Conservation (phyloP, 2,797 vertebrate species). For the Poeciliopsis infans region DNA sequence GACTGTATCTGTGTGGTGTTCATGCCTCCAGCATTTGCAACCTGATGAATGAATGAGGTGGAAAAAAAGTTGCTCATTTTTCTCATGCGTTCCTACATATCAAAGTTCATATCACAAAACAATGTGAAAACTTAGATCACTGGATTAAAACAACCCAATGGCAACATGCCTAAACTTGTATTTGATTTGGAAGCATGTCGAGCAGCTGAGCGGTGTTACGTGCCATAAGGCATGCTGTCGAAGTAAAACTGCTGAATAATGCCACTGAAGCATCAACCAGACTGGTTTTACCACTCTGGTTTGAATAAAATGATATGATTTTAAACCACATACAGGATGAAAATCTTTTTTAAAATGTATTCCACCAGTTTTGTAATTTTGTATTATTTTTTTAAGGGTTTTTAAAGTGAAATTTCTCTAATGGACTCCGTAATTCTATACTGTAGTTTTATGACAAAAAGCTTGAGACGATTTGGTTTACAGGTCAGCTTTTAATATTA, state of each 20-base stretch:
- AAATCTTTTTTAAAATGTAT: background rate
- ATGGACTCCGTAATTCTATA: background rate
- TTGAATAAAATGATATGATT: background rate
- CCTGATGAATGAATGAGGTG: background rate
- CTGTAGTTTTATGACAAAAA: background rate
- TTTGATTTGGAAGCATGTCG: background rate
- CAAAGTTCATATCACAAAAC: background rate
- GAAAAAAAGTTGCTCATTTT: background rate
- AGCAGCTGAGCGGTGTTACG: background rate
- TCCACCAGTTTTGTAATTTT: background rate
- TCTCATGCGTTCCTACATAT: background rate
- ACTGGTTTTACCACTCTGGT: background rate
- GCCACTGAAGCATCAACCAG: background rate
- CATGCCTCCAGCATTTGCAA: background rate
- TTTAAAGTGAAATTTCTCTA: background rate
- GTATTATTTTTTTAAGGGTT: background rate
- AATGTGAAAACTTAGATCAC: background rate
- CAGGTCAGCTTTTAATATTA: background rate
- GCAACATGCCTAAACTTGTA: too few relatives aligned
- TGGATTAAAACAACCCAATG: background rate
- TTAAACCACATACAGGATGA: background rate
- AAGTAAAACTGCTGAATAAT: background rate
- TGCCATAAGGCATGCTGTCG: background rate
- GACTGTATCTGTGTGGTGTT: background rate
- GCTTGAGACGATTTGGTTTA: background rate